phyloP scores from a whole-genome alignment of 2,113 vertebrate species.

The Deroptyus accipitrinus region DNA sequence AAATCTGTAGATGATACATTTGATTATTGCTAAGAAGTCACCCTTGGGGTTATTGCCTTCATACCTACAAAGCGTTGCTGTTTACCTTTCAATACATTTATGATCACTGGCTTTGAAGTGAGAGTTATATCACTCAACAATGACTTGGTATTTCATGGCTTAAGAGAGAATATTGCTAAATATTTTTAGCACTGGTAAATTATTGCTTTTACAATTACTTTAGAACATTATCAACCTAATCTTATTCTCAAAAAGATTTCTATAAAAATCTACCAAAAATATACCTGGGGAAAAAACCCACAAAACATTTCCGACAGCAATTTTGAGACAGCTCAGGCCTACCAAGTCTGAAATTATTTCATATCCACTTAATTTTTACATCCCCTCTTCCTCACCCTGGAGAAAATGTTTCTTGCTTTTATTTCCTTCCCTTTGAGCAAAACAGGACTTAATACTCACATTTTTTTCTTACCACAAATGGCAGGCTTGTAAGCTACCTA shows the following conservation, averaged over 20 bases:
- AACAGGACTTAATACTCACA: not conserved
- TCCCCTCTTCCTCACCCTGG: not conserved
- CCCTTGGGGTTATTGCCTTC: conserved; percentile 50
- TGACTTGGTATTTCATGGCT: conserved; percentile 68
- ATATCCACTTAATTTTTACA: not conserved
- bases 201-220: conserved; percentile 70
- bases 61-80: conserved; percentile 7
- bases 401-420: not conserved
- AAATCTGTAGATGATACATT: not conserved
- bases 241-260: not conserved
- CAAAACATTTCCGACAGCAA: not conserved
- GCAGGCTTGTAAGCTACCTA: not conserved
- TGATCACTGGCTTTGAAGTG: not conserved
- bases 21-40: conserved; percentile 73
- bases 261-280: conserved; percentile 18
- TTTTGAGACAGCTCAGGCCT: not conserved
- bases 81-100: not conserved
- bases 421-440: not conserved
- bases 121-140: not conserved
- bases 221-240: conserved; percentile 15
- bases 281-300: not conserved
- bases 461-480: not conserved
- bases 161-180: conserved; percentile 74
- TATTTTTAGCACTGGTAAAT: conserved; percentile 57
- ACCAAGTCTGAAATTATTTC: not conserved